Conservation (phyloP, 2,888 invertebrate genomes). For the Eretmocerus hayati region DNA sequence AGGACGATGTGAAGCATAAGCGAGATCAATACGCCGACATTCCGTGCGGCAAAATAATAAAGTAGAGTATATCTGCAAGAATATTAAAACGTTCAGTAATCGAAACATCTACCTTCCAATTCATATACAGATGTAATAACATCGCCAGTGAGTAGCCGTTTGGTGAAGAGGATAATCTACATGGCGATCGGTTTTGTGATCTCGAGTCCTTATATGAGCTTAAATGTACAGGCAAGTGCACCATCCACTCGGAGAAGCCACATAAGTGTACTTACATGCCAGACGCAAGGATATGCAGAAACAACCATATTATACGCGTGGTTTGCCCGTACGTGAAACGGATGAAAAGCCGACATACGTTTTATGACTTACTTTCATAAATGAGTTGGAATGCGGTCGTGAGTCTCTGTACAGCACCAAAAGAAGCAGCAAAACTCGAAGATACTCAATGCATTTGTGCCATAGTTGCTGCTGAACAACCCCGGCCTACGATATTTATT, state of each 20-base stretch:
- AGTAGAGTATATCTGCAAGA: too few relatives aligned
- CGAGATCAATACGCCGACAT: too few relatives aligned
- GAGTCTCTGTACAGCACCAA: too few relatives aligned
- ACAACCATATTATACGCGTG: not conserved
- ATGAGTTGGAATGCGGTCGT: constrained; percentile 14
- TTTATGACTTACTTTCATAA: constrained; percentile 19
- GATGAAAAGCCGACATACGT: constrained; percentile 7
- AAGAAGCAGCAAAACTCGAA: too few relatives aligned
- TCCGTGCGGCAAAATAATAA: too few relatives aligned
- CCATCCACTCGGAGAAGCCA: too few relatives aligned
- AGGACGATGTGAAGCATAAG: too few relatives aligned
- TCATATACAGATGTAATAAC: not conserved
- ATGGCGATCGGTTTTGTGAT: not conserved
- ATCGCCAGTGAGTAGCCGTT: not conserved
- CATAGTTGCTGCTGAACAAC: too few relatives aligned
- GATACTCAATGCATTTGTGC: too few relatives aligned
- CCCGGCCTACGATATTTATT: too few relatives aligned
- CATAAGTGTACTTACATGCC: too few relatives aligned
- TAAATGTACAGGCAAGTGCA: not conserved
- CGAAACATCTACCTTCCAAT: not conserved
- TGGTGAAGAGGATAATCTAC: not conserved
- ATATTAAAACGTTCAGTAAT: too few relatives aligned
- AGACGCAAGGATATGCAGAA: not conserved
- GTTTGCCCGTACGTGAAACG: constrained; percentile 4
- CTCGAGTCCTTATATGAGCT: not conserved